Base-by-base conservation (phyloP, 2,113 vertebrate species). In the Columba janthina region DNA sequence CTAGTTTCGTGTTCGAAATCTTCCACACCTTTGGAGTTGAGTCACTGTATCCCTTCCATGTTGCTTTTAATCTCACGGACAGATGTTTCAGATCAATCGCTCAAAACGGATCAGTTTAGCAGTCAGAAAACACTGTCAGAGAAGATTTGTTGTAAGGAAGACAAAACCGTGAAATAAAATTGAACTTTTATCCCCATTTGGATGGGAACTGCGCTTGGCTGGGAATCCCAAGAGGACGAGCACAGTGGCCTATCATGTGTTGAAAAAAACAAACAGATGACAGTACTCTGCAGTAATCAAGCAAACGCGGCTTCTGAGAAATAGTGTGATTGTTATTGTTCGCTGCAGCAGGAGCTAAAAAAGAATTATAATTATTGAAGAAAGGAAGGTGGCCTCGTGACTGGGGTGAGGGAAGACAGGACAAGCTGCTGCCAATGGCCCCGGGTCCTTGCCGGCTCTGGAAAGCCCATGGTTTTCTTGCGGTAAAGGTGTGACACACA, bases 101-200 rank as follows among this genome's bases (percentile, higher is more conserved):
- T 97, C 96, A 96, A 96, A 97, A 97, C 42, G 64, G 92, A 91
- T 91, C 85, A 62, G 91, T 94, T 96, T 96, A 97, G 93, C 90
- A 95, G 93, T 96, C 96, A 97, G 86, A 96, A 95, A 97, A 92
- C 94, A 96, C 97, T 92, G 93, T 96, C 97, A 97, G 93, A 64
- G 96, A 95, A 97, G 96, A 96, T 96, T 94, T 97, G 90, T 76
- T 94, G 34, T 85, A 81, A 67, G 96, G 73, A 62, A 92, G 94
- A 96, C 46, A 85, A 97, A 97, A 94, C 64, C 79, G 46, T 89
- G 79, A 97, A 97, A 97, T 97, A 96, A 97, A 98, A 97, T 77
- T 91, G 87, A 96, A 94, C 94, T 96, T 97, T 88, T 96, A 93
- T 97, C 92, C 93, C 87, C 81, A 31, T 94, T 96, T 96, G 92